These are phyloP conservation scores for Cataglyphis hispanica DNA, from an alignment of 1,140 invertebrate species.

Conservation along the genomic window DNA sequence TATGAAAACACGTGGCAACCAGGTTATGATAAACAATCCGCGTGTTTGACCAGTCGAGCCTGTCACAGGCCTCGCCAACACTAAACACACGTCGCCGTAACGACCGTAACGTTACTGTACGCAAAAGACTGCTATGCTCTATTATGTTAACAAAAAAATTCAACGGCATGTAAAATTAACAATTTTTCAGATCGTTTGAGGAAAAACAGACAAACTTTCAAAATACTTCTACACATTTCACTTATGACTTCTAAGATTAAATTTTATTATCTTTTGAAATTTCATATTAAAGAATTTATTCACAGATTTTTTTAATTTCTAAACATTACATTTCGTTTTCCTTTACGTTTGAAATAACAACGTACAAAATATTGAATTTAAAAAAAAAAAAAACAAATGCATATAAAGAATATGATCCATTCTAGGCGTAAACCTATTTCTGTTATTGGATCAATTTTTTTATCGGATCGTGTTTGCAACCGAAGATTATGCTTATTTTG, in stretches of 20 bases:
- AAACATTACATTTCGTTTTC: background rate
- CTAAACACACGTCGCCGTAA: conserved; percentile 51
- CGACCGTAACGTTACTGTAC: no score
- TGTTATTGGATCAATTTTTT: background rate
- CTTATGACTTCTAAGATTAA: background rate
- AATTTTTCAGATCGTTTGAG: background rate
- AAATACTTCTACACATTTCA: background rate
- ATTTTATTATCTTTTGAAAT: background rate
- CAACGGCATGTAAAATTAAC: background rate
- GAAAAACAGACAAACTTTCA: background rate
- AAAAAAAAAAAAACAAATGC: background rate
- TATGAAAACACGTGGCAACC: conserved; percentile 75
- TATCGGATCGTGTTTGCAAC: conserved; percentile 10
- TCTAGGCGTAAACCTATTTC: background rate
- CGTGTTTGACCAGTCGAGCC: conserved; percentile 69
- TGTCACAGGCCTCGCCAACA: conserved; percentile 74
- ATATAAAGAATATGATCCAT: background rate
- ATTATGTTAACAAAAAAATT: background rate
- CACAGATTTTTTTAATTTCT: background rate
- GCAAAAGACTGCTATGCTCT: background rate
- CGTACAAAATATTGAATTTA: background rate
- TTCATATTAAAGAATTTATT: background rate
- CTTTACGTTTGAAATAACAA: background rate
- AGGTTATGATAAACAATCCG: conserved; percentile 78
- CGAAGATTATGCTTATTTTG: conserved; percentile 43